Conservation (phyloP, 1,140 invertebrate species). For the Cecropterus lyciades region DNA sequence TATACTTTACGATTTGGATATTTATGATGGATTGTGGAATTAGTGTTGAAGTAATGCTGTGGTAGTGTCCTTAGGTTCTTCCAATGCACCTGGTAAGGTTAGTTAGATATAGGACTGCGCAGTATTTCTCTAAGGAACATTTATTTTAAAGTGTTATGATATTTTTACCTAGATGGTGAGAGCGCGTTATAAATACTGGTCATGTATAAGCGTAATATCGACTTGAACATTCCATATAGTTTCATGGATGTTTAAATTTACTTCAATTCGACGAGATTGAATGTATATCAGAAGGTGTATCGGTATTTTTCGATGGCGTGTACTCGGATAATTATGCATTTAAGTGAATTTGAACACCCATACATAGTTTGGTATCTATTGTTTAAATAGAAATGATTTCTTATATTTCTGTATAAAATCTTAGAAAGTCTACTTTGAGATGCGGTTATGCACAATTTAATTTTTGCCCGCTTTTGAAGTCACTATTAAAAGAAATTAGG, state of each 20-base stretch:
- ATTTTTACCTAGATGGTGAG: constrained; percentile 48
- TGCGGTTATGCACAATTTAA: constrained; percentile 39
- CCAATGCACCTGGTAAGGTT: constrained; percentile 60
- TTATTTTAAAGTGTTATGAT: constrained; percentile 52
- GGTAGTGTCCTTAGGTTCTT: constrained; percentile 69
- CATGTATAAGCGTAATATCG: constrained; percentile 38
- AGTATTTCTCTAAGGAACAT: constrained; percentile 53
- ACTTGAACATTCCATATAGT: constrained; percentile 63
- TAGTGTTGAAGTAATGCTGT: constrained; percentile 51
- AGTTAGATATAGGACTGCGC: constrained; percentile 54
- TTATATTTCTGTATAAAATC: constrained; percentile 55
- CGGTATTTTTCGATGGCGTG: constrained; percentile 33
- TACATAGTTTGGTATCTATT: constrained; percentile 44
- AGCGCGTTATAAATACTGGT: constrained; percentile 42
- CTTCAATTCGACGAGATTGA: constrained; percentile 31
- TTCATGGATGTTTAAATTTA: constrained; percentile 58
- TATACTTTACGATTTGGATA: constrained; percentile 43
- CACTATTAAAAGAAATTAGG: constrained; percentile 67
- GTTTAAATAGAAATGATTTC: constrained; percentile 50
- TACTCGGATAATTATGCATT: constrained; percentile 33
- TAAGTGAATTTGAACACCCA: constrained; percentile 50
- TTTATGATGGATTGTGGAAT: constrained; percentile 31
- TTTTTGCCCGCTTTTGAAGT: constrained; percentile 46
- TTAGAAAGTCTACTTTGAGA: constrained; percentile 52
- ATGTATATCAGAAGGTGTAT: constrained; percentile 34